Percentiles rank a stretch among this genome's conserved stretches.
Evolutionary conservation across 2,797 vertebrate genomes (phyloP).

Genomic region (Momotus momota): DNA sequence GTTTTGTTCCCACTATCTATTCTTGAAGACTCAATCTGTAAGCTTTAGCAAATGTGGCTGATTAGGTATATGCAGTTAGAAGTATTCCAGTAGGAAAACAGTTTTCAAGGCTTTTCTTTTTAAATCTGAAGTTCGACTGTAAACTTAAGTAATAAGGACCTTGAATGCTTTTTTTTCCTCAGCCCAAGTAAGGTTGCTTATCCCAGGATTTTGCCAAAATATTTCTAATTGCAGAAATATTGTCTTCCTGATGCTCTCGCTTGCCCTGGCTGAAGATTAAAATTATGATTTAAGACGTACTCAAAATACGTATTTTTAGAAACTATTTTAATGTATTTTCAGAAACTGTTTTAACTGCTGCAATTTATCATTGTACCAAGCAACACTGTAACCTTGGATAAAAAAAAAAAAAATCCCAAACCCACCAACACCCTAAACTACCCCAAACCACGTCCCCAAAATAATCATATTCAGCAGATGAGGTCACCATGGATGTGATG

Average conservation of each 20-base stretch:
- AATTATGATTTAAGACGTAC: neutral
- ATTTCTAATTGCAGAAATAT: neutral
- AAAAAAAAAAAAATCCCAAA: neutral
- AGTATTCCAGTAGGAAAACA: neutral
- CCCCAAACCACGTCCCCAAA: neutral
- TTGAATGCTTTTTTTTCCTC: neutral
- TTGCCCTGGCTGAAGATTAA: neutral
- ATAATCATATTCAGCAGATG: neutral
- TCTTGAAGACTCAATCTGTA: neutral
- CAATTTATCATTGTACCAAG: neutral
- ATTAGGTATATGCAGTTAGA: neutral
- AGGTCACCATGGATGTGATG: neutral
- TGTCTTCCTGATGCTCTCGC: neutral
- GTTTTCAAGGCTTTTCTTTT: neutral
- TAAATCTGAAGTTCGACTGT: neutral
- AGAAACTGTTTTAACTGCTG: neutral
- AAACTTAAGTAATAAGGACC: neutral
- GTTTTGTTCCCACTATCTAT: neutral
- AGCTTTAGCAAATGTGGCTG: neutral
- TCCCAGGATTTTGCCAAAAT: neutral
- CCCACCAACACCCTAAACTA: neutral
- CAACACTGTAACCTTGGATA: neutral
- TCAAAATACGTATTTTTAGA: neutral
- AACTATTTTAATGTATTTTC: neutral
- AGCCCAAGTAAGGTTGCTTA: neutral